These are phyloP conservation scores for Zeus faber DNA, from an alignment of 2,113 vertebrate species.

Conservation along the genomic window DNA sequence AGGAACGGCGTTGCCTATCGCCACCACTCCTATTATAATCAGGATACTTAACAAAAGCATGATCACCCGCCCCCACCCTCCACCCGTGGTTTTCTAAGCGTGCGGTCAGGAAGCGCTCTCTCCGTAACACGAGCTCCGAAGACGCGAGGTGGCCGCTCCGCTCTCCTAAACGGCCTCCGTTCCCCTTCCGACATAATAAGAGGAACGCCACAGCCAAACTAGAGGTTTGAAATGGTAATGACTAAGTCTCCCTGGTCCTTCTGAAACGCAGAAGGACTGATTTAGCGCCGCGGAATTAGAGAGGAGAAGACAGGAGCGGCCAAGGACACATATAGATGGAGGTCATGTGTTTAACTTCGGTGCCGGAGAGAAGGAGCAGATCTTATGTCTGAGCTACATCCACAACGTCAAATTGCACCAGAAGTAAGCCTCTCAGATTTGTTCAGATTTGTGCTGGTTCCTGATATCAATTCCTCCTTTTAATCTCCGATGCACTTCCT, in stretches of 20 bases:
- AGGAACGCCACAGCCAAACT: slow-evolving; percentile 56
- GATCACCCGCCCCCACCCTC: no score
- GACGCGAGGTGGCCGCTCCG: slow-evolving; percentile 32
- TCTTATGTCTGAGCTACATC: slow-evolving; percentile 29
- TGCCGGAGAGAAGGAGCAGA: slow-evolving; percentile 22
- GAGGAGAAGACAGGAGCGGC: slow-evolving; percentile 42
- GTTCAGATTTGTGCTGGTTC: no score
- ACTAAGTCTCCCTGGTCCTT: slow-evolving; percentile 46
- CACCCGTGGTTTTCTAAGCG: no score
- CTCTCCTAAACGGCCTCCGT: slow-evolving; percentile 33
- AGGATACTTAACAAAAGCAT: no score
- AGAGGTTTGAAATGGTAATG: slow-evolving; percentile 65
- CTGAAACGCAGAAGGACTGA: slow-evolving; percentile 47
- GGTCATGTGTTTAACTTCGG: slow-evolving; percentile 44
- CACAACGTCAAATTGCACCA: no score
- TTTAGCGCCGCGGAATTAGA: slow-evolving; percentile 57
- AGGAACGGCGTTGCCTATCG: no score
- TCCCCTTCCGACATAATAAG: slow-evolving; percentile 58
- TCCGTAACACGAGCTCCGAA: no score
- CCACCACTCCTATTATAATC: no score
- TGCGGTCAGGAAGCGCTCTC: no score
- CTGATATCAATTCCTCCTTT: no score
- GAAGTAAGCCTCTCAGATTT: no score
- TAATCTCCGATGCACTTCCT: slow-evolving; percentile 15
- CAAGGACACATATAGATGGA: slow-evolving; percentile 46